Base-by-base conservation (phyloP, 2,888 invertebrate genomes). In the Galeopsomyia nigrocyanea region DNA sequence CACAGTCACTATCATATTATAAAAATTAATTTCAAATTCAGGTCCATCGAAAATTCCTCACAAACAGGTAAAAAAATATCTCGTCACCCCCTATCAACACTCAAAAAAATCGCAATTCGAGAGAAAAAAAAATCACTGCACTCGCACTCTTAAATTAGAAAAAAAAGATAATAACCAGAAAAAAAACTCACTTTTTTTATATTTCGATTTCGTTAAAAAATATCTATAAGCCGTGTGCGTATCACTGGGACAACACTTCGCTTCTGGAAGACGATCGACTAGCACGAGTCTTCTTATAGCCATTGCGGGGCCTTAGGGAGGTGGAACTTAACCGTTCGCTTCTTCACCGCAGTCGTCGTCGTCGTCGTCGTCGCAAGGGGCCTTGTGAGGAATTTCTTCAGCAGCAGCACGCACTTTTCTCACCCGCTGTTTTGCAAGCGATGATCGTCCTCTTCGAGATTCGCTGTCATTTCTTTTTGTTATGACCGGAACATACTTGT, bases 231-330 rank as follows among this genome's bases (percentile, higher is more conserved):
- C 68, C 58, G 49, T 31, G 21, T 56, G 63, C 26, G 53, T 70
- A 49, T 51, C 47, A 21, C n/a, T 55, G 51, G 53, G 16, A 72
- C 68, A 56, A 65, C 61, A 72, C 72, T 68, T n/a, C 16, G 63
- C 70, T 65, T 75, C 73, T 75, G 75, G 82, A 85, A 86, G 86
- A 86, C 83, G 83, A 85, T 83, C 85, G 84, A 84, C 16, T 84
- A 79, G 78, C 73, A 82, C 79, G 83, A 75, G 80, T 83, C 86
- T 84, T 84, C 86, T 86, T 86, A 86, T 86, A 86, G 86, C 83
- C 81, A 51, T 53, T n/a, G 53, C 26, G 46, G 53, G 64, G 46
- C 53, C 63, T 50, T 47, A 50, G 39, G n/a, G 14, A 22, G 49
- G 69, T 57, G 68, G 70, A 70, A 66, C 21, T 3, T 46, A 68